Evolutionary conservation across 2,888 invertebrate genomes (phyloP).

Genomic region (Drosophila eohydei): DNA sequence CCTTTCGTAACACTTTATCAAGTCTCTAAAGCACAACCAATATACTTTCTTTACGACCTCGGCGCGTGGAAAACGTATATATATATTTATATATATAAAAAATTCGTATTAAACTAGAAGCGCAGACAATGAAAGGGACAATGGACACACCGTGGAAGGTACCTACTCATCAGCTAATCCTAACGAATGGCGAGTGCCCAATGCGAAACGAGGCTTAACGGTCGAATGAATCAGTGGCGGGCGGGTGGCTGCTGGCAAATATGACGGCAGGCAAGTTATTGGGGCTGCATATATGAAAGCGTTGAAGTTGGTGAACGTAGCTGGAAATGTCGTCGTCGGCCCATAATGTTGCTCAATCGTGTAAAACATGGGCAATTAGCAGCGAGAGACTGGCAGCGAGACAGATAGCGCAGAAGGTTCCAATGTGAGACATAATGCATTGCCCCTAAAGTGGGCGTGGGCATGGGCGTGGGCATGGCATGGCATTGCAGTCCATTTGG

Average conservation of each 20-base stretch:
- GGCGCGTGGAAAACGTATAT: background rate
- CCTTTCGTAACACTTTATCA: too few species aligned
- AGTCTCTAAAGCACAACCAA: background rate
- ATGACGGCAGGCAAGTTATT: background rate
- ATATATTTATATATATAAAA: conserved; percentile 34
- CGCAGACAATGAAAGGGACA: conserved; percentile 50
- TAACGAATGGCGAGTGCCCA: conserved; percentile 12
- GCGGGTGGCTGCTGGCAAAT: background rate
- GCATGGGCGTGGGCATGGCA: background rate
- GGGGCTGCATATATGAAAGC: background rate
- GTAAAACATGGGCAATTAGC: conserved; percentile 73
- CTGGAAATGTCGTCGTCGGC: conserved; percentile 22
- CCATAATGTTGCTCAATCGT: conserved; percentile 64
- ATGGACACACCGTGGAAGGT: conserved; percentile 26
- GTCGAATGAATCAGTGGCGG: conserved; percentile 26
- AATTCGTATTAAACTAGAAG: conserved; percentile 48
- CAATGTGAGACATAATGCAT: conserved; percentile 50
- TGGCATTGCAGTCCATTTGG: conserved; percentile 46
- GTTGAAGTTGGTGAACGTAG: conserved; percentile 7
- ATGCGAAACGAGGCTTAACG: conserved; percentile 17
- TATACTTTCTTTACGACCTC: background rate
- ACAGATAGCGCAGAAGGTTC: conserved; percentile 22
- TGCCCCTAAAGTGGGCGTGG: background rate
- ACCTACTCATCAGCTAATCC: conserved; percentile 23
- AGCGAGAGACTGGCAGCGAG: conserved; percentile 14